Conservation (phyloP, 1,140 invertebrate genomes). For the Drosophila repleta region DNA sequence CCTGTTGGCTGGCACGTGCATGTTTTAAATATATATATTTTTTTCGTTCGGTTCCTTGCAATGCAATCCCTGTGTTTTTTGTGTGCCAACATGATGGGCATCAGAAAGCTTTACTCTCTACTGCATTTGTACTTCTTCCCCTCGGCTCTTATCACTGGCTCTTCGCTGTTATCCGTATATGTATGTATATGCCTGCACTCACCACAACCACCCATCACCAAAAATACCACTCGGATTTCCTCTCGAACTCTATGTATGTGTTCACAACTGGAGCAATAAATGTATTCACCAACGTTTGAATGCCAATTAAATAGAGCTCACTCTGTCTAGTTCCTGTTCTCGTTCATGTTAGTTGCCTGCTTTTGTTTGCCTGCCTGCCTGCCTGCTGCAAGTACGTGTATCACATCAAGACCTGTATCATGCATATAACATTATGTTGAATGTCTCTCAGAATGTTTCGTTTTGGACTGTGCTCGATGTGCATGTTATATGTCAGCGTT, state of each 20-base stretch:
- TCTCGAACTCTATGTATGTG: conserved; percentile 40
- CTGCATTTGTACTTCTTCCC: conserved; percentile 45
- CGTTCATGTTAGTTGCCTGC: conserved; percentile 74
- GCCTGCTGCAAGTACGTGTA: conserved; percentile 60
- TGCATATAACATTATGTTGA: conserved; percentile 53
- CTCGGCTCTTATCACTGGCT: conserved; percentile 48
- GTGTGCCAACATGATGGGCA: conserved; percentile 27
- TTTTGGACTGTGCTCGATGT: conserved; percentile 52
- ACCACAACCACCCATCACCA: conserved; percentile 46
- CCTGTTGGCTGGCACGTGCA: conserved; percentile 60
- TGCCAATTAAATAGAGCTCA: conserved; percentile 22
- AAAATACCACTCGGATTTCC: conserved; percentile 47
- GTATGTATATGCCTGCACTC: conserved; percentile 55
- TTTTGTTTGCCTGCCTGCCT: conserved; percentile 64
- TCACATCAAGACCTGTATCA: conserved; percentile 59
- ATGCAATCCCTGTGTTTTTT: conserved; percentile 54
- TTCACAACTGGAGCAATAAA: conserved; percentile 23
- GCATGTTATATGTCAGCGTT: conserved; percentile 58
- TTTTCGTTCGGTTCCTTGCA: conserved; percentile 43
- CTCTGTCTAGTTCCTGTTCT: conserved; percentile 21
- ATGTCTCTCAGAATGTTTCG: conserved; percentile 43
- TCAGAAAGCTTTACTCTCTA: conserved; percentile 30
- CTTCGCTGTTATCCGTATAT: conserved; percentile 53
- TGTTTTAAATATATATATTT: conserved; percentile 50
- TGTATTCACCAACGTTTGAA: conserved; percentile 19